phyloP scores from a whole-genome alignment of 92 coral and sea anemone genomes.

The Zoanthus solanderi region DNA sequence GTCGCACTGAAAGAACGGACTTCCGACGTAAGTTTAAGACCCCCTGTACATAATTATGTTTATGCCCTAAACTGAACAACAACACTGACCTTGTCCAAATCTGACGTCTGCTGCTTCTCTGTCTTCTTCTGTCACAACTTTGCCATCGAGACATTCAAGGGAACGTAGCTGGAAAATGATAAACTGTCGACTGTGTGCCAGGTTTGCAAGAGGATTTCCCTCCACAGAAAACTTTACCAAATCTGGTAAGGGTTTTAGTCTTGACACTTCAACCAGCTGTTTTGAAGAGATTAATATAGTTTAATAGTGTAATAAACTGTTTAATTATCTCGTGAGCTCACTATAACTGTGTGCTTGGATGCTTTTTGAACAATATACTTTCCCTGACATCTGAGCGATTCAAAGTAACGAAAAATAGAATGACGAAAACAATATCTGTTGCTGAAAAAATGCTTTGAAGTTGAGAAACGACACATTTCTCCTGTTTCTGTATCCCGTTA shows the following conservation, averaged over 20 bases:
- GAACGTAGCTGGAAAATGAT: slow-evolving; percentile 92
- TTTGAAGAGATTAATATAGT: slow-evolving; percentile 19
- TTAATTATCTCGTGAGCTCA: too few relatives aligned
- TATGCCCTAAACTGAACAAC: background rate
- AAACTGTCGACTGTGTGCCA: slow-evolving; percentile 89
- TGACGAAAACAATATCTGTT: too few relatives aligned
- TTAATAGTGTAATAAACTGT: background rate
- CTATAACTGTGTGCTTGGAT: too few relatives aligned
- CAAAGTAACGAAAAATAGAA: too few relatives aligned
- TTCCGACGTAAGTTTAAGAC: background rate
- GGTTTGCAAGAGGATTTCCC: slow-evolving; percentile 83
- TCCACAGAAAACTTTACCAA: slow-evolving; percentile 78
- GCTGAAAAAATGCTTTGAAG: too few relatives aligned
- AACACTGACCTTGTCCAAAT: slow-evolving; percentile 89
- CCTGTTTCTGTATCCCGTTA: too few relatives aligned
- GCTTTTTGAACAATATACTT: too few relatives aligned
- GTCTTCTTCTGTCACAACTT: slow-evolving; percentile 73
- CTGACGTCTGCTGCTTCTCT: slow-evolving; percentile 84
- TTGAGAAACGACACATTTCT: too few relatives aligned
- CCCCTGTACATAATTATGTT: background rate
- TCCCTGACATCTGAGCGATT: too few relatives aligned
- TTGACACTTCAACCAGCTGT: slow-evolving; percentile 86
- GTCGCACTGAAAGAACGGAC: background rate
- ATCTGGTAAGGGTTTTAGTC: slow-evolving; percentile 85
- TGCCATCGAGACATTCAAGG: slow-evolving; percentile 76